Evolutionary conservation across 2,888 invertebrate genomes (phyloP).

Genomic region (Archaeoteleia sp.): DNA sequence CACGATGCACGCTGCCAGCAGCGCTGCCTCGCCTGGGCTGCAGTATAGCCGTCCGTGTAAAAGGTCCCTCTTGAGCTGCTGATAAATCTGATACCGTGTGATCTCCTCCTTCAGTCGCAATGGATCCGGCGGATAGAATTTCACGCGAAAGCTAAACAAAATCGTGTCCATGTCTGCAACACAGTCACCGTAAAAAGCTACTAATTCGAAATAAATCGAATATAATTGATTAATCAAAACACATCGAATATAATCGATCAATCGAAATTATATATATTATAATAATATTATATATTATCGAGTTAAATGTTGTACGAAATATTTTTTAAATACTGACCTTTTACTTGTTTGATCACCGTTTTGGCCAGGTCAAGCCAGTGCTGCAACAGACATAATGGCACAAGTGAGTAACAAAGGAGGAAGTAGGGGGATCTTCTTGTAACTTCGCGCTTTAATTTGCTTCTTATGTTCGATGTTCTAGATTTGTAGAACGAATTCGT

Average conservation of each 20-base stretch:
- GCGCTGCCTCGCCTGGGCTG: slow-evolving; percentile 90
- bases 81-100: slow-evolving; percentile 94
- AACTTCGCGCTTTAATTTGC: slow-evolving; percentile 24
- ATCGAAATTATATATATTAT: no score
- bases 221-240: no score
- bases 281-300: background rate
- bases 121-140: slow-evolving; percentile 98
- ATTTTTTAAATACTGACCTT: slow-evolving; percentile 78
- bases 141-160: slow-evolving; percentile 96
- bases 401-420: no score
- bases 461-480: slow-evolving; percentile 7
- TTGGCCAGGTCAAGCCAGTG: slow-evolving; percentile 96
- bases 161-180: slow-evolving; percentile 91
- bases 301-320: background rate
- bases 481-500: slow-evolving; percentile 6
- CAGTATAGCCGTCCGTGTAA: slow-evolving; percentile 96
- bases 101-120: slow-evolving; percentile 94
- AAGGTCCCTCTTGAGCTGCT: slow-evolving; percentile 95
- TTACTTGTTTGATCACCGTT: slow-evolving; percentile 92
- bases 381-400: slow-evolving; percentile 77
- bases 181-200: slow-evolving; percentile 14
- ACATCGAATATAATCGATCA: no score
- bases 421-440: no score
- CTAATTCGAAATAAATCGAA: no score
- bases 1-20: slow-evolving; percentile 92